Conservation (phyloP, 1,140 invertebrate species). For the Caenorhabditis brenneri region DNA sequence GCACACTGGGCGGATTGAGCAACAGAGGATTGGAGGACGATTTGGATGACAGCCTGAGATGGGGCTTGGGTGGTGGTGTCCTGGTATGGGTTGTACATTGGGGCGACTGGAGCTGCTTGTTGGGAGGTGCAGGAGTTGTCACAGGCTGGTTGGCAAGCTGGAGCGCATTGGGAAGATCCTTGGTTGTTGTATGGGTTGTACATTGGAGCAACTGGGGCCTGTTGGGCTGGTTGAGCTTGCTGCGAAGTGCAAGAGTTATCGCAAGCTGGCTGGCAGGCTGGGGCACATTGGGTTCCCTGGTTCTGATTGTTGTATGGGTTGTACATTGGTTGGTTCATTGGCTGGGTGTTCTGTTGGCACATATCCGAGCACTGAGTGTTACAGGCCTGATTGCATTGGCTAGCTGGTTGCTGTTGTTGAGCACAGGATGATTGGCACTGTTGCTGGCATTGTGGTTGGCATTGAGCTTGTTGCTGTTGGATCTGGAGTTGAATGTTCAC, state of each 20-base stretch:
- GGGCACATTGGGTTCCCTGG: neutral
- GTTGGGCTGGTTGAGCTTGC: neutral
- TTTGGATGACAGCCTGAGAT: slow-evolving; percentile 30
- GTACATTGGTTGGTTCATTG: neutral
- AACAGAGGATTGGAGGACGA: slow-evolving; percentile 9
- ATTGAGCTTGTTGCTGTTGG: slow-evolving; percentile 22
- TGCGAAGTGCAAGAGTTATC: slow-evolving; percentile 3
- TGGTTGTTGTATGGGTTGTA: slow-evolving; percentile 31
- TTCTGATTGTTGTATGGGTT: slow-evolving; percentile 22
- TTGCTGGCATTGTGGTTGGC: neutral
- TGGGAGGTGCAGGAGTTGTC: slow-evolving; percentile 1
- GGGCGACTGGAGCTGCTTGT: neutral
- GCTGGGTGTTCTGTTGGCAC: neutral
- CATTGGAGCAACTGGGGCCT: too few relatives aligned
- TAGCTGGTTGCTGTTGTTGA: neutral
- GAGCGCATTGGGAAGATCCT: slow-evolving; percentile 6
- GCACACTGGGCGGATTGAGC: neutral
- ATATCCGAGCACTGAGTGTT: neutral
- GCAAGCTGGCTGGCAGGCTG: slow-evolving; percentile 43
- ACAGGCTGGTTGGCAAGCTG: slow-evolving; percentile 47
- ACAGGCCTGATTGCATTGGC: neutral
- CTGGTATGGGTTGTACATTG: slow-evolving; percentile 26
- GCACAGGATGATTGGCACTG: slow-evolving; percentile 1
- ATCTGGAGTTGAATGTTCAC: neutral
- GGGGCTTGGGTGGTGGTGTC: slow-evolving; percentile 4